These are phyloP conservation scores for Gortyna flavago DNA, from an alignment of 2,888 invertebrate species.

Conservation along the genomic window DNA sequence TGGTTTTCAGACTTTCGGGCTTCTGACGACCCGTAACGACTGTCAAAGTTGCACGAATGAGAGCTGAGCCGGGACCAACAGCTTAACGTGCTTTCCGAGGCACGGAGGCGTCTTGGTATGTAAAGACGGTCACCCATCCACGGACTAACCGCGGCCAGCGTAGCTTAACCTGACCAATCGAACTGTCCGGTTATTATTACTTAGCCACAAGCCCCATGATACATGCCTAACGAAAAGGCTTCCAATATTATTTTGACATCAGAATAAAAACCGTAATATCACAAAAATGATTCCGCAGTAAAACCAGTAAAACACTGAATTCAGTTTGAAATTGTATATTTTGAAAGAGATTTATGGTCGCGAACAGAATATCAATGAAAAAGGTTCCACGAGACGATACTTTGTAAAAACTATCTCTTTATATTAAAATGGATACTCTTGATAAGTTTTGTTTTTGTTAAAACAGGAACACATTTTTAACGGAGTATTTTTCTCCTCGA, in stretches of 20 bases:
- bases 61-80: too few species aligned
- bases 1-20: too few species aligned
- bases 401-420: conserved; percentile 45
- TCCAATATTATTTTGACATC: conserved; percentile 8
- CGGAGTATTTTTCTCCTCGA: neutral
- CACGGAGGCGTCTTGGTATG: too few species aligned
- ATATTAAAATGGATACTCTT: conserved; percentile 36
- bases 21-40: too few species aligned
- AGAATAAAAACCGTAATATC: conserved; percentile 7
- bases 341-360: conserved; percentile 41
- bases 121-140: too few species aligned
- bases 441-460: neutral
- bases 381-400: conserved; percentile 17
- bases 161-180: too few species aligned
- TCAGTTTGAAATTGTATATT: conserved; percentile 46
- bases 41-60: too few species aligned
- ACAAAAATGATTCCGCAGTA: neutral
- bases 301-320: conserved; percentile 27
- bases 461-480: conserved; percentile 5
- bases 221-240: neutral
- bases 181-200: too few species aligned
- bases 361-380: conserved; percentile 43
- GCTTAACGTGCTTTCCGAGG: too few species aligned
- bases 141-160: too few species aligned
- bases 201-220: too few species aligned